Evolutionary conservation across 2,888 invertebrate genomes (phyloP).

Genomic region (Sipunculus nudus): DNA sequence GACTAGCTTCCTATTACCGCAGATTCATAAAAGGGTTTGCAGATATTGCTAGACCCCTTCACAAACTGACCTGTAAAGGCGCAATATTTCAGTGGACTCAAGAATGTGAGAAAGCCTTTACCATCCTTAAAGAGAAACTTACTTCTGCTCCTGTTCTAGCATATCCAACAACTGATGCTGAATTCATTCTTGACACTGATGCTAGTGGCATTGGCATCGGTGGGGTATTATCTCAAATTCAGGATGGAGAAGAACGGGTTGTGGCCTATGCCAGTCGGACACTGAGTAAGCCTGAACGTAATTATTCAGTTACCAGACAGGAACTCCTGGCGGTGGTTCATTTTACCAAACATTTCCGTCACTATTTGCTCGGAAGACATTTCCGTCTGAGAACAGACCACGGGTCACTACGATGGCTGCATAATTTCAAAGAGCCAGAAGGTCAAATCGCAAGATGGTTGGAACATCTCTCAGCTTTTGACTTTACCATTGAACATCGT

Average conservation of each 20-base stretch:
- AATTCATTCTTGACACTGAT: constrained; percentile 8
- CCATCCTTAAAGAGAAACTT: too few relatives aligned
- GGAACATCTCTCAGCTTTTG: background rate
- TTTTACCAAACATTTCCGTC: background rate
- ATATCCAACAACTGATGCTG: too few relatives aligned
- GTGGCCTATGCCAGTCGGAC: background rate
- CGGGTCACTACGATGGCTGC: background rate
- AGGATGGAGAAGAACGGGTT: background rate
- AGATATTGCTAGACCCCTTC: too few relatives aligned
- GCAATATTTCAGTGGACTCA: too few relatives aligned
- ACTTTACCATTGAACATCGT: background rate
- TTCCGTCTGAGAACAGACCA: background rate
- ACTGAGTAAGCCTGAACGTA: background rate
- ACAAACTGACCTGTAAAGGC: too few relatives aligned
- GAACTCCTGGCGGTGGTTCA: background rate
- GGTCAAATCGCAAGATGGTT: background rate
- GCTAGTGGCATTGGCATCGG: background rate
- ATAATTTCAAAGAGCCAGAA: background rate
- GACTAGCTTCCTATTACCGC: too few relatives aligned
- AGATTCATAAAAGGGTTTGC: too few relatives aligned
- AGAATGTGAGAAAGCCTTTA: too few relatives aligned
- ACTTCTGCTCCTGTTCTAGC: too few relatives aligned
- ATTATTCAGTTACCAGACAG: background rate
- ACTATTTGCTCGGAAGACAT: background rate
- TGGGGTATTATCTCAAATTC: background rate